A percentile compares a stretch with the other conserved stretches of the same genome.
These are phyloP conservation scores for Pangasius djambal DNA, from an alignment of 2,797 vertebrate species.

Conservation along the genomic window DNA sequence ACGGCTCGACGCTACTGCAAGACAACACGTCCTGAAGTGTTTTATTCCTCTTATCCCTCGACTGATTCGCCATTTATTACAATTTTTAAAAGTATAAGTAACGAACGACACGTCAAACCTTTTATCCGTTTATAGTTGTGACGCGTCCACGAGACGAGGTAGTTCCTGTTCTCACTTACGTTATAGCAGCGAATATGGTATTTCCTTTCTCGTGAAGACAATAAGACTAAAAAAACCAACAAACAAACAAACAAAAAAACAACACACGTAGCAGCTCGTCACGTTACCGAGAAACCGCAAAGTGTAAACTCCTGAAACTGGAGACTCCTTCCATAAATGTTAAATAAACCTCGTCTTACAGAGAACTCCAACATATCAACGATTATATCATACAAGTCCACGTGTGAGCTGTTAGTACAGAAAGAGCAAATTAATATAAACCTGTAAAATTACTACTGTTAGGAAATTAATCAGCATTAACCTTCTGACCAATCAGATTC, in stretches of 20 bases:
- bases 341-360: background rate
- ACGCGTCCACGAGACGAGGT: background rate
- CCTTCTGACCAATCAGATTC: slow-evolving; percentile 3
- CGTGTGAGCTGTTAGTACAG: background rate
- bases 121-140: background rate
- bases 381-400: background rate
- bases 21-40: background rate
- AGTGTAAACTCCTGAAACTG: background rate
- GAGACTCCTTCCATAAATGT: background rate
- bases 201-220: too few species aligned
- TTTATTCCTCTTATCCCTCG: background rate
- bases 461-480: background rate
- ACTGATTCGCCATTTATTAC: background rate
- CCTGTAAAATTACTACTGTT: background rate
- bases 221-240: too few species aligned
- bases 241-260: background rate
- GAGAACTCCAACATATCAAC: background rate
- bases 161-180: background rate
- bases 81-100: background rate
- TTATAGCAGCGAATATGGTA: background rate
- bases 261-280: too few species aligned
- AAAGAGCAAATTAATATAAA: background rate
- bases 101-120: background rate
- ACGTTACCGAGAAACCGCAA: background rate
- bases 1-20: background rate